A percentile compares a stretch with the other conserved stretches of the same genome.
Conservation (phyloP, 2,888 invertebrate species). For the Heliconius sara region DNA sequence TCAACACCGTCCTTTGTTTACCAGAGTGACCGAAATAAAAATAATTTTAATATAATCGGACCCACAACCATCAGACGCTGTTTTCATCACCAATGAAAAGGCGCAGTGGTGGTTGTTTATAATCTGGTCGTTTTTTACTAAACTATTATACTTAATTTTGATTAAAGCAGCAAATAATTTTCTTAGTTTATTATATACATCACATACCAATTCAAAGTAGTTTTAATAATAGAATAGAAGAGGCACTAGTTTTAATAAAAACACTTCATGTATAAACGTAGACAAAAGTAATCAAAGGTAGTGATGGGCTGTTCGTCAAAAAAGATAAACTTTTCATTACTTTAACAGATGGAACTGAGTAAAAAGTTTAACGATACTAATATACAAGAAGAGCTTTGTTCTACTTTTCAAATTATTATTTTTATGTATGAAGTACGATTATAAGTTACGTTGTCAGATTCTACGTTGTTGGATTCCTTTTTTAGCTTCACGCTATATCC, state of each 20-base stretch:
- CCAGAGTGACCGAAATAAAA: no score
- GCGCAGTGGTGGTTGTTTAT: no score
- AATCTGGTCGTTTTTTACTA: no score
- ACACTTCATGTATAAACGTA: not conserved
- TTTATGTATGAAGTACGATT: not conserved
- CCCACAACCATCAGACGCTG: no score
- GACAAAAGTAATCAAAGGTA: conserved; percentile 7
- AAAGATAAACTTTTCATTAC: conserved; percentile 10
- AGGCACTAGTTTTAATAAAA: not conserved
- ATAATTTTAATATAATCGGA: no score
- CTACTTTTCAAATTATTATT: not conserved
- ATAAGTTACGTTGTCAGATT: not conserved
- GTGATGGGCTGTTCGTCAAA: conserved; percentile 13
- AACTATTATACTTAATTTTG: no score
- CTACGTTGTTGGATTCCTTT: not conserved
- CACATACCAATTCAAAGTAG: no score
- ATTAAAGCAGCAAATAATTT: no score
- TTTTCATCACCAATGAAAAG: no score
- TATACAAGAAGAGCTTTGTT: not conserved
- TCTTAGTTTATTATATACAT: no score
- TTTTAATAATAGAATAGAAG: not conserved
- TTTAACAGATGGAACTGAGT: not conserved
- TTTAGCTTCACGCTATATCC: not conserved
- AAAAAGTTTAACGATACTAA: not conserved
- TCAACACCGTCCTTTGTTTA: no score